Evolutionary conservation across 2,888 invertebrate species (phyloP).

Genomic region (Ormyrus labotus): DNA sequence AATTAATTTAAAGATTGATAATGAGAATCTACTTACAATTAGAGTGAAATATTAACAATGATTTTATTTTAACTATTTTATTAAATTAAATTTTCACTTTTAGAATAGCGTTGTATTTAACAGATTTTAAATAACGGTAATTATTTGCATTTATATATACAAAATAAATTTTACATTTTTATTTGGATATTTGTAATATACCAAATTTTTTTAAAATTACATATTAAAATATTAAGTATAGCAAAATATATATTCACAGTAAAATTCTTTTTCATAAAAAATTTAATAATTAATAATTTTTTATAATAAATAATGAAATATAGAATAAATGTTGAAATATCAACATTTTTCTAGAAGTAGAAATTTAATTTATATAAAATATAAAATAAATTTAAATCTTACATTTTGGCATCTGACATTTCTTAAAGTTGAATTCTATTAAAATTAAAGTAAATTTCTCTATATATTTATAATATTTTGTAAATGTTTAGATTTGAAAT

Average conservation of each 20-base stretch:
- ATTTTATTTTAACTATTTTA: slow-evolving; percentile 11
- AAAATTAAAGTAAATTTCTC: not conserved
- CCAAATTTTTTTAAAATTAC: not conserved
- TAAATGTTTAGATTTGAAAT: not conserved
- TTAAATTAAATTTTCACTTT: slow-evolving; percentile 33
- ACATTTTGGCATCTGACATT: too few species aligned
- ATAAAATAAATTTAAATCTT: not conserved
- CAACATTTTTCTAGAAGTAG: slow-evolving; percentile 40
- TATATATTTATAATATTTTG: not conserved
- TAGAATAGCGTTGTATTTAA: slow-evolving; percentile 39
- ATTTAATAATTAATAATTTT: not conserved
- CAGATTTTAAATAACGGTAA: not conserved
- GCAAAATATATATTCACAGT: not conserved
- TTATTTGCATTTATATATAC: not conserved
- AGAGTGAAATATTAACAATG: slow-evolving; percentile 18
- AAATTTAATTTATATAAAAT: slow-evolving; percentile 35
- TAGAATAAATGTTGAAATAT: too few species aligned
- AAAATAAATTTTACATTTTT: slow-evolving; percentile 1
- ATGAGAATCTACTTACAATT: slow-evolving; percentile 40
- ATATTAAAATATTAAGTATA: not conserved
- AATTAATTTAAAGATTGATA: slow-evolving; percentile 35
- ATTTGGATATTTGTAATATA: slow-evolving; percentile 2
- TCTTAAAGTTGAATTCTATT: too few species aligned
- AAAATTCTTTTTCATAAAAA: slow-evolving; percentile 1
- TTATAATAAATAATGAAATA: too few species aligned